A percentile compares a stretch with the other conserved stretches of the same genome.
phyloP scores from a whole-genome alignment of 2,797 vertebrate genomes.

The Schizopygopsis malacanthus region DNA sequence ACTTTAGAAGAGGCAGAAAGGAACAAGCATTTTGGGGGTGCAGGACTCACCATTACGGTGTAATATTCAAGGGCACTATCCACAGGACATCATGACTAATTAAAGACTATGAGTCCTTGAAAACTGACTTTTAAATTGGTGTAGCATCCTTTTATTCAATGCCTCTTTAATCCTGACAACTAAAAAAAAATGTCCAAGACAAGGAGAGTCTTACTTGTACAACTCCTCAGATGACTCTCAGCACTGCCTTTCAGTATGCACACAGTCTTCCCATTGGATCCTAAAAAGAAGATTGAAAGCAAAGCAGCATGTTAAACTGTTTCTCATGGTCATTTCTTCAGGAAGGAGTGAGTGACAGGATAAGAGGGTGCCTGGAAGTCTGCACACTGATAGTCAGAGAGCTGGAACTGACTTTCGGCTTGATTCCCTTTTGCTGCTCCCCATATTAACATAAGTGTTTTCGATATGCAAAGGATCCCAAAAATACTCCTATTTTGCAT shows the following conservation, averaged over 20 bases:
- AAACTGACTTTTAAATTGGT: neutral
- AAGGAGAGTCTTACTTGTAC: conserved; percentile 56
- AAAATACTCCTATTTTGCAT: neutral
- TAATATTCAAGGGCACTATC: conserved; percentile 17
- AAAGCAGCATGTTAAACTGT: conserved; percentile 2
- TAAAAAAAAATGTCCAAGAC: neutral
- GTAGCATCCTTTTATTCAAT: neutral
- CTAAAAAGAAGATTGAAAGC: conserved; percentile 24
- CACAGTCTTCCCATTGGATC: conserved; percentile 52
- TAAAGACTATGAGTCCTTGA: neutral
- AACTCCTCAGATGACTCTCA: conserved; percentile 50
- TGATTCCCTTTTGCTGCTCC: neutral
- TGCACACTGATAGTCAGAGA: neutral
- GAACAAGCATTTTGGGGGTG: conserved; percentile 13
- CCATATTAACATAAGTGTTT: neutral
- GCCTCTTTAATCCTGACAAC: neutral
- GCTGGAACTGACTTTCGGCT: neutral
- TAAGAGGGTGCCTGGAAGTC: conserved; percentile 21
- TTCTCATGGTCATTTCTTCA: conserved; percentile 4
- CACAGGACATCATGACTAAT: conserved; percentile 1
- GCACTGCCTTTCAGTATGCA: conserved; percentile 43
- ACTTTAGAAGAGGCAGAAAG: conserved; percentile 42
- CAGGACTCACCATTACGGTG: neutral
- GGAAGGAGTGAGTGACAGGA: neutral
- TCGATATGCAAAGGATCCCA: neutral